Evolutionary conservation across 2,888 invertebrate genomes (phyloP).

Genomic region (Chrysolina oricalcia): DNA sequence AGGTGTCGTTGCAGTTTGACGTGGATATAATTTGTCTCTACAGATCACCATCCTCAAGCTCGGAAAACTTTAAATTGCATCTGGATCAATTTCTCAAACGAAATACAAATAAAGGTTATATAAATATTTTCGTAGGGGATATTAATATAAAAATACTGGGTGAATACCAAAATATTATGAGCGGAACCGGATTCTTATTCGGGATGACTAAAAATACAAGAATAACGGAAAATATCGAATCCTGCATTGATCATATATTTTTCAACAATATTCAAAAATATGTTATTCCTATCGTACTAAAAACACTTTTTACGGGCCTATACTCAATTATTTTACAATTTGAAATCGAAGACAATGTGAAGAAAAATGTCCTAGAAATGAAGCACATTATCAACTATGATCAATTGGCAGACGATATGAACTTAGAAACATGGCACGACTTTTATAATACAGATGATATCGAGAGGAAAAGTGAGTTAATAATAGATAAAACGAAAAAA

Average conservation of each 20-base stretch:
- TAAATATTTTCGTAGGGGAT: neutral
- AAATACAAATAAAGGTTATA: neutral
- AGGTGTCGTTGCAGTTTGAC: neutral
- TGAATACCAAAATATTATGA: neutral
- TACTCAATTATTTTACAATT: neutral
- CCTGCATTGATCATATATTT: constrained; percentile 11
- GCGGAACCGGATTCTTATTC: neutral
- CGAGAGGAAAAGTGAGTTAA: neutral
- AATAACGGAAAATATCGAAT: neutral
- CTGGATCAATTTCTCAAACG: neutral
- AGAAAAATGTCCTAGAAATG: neutral
- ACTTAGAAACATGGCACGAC: neutral
- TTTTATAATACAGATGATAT: neutral
- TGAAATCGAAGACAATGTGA: constrained; percentile 3
- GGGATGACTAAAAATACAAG: neutral
- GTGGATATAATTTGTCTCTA: neutral
- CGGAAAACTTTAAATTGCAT: neutral
- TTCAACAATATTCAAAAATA: constrained; percentile 5
- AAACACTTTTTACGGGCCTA: constrained; percentile 12
- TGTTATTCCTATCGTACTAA: constrained; percentile 8
- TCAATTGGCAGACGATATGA: neutral
- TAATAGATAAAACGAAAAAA: neutral
- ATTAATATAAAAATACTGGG: neutral
- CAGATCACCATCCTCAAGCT: neutral
- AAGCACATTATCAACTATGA: constrained; percentile 5